phyloP scores from a whole-genome alignment of 2,888 invertebrate genomes.

The Branchellion lobata region DNA sequence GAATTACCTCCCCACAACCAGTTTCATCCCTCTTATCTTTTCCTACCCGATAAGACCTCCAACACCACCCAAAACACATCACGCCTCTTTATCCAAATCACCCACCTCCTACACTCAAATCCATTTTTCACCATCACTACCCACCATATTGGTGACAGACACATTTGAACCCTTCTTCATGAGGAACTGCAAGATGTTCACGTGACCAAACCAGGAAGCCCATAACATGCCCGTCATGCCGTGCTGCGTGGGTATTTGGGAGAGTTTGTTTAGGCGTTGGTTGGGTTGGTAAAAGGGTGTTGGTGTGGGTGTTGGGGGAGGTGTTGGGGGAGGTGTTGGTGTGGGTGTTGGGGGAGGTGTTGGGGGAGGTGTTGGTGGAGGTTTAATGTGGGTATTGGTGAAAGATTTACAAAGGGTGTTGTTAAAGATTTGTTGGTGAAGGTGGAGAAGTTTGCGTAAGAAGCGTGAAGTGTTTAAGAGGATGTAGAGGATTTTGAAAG shows the following conservation, averaged over 20 bases:
- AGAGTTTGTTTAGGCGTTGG: background rate
- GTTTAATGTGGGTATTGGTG: too few relatives aligned
- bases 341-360: too few relatives aligned
- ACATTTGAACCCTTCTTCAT: conserved; percentile 61
- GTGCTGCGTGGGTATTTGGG: conserved; percentile 55
- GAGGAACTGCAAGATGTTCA: conserved; percentile 58
- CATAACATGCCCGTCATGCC: conserved; percentile 62
- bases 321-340: too few relatives aligned
- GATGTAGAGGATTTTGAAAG: background rate
- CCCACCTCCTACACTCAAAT: background rate
- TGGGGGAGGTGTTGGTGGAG: too few relatives aligned
- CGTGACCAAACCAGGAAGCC: conserved; percentile 62
- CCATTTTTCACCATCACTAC: background rate
- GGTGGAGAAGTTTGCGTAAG: too few relatives aligned
- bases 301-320: background rate
- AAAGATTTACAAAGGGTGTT: too few relatives aligned
- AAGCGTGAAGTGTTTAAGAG: too few relatives aligned
- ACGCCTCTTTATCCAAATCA: background rate
- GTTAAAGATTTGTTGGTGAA: too few relatives aligned
- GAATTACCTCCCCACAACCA: too few relatives aligned
- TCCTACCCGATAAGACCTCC: background rate
- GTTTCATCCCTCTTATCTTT: too few relatives aligned
- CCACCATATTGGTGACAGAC: conserved; percentile 60
- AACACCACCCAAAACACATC: background rate
- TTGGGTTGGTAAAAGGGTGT: background rate